A percentile compares a stretch with the other conserved stretches of the same genome.
These are phyloP conservation scores for Coboldia fuscipes DNA, from an alignment of 1,140 invertebrate genomes.

Conservation along the genomic window DNA sequence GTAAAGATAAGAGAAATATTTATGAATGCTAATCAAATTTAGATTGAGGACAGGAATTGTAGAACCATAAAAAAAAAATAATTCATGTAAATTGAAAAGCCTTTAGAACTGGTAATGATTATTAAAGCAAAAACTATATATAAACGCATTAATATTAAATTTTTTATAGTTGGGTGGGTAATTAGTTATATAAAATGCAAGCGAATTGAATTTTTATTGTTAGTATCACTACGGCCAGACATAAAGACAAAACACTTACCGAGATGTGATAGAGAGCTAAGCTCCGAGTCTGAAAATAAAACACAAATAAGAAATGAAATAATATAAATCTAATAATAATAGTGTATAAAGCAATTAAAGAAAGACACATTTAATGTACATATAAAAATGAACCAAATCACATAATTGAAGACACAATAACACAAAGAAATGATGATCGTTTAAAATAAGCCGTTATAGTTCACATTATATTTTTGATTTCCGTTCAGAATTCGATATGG, in stretches of 20 bases:
- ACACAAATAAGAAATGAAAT: conserved; percentile 9
- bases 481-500: too few species aligned
- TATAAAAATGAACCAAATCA: too few species aligned
- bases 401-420: too few species aligned
- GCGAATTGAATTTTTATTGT: not conserved
- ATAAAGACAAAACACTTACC: conserved; percentile 22
- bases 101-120: not conserved
- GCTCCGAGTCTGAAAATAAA: conserved; percentile 33
- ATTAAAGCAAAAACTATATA: not conserved
- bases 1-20: too few species aligned
- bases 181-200: not conserved
- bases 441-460: too few species aligned
- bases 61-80: not conserved
- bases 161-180: not conserved
- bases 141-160: not conserved
- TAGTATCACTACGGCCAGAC: not conserved
- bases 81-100: not conserved
- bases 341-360: not conserved
- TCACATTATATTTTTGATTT: too few species aligned
- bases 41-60: not conserved
- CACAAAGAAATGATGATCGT: too few species aligned
- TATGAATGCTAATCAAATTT: not conserved
- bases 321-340: not conserved
- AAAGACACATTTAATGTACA: too few species aligned
- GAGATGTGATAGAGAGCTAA: conserved; percentile 32